Base-by-base conservation (phyloP, 2,113 vertebrate genomes). In the Xiphophorus couchianus region DNA sequence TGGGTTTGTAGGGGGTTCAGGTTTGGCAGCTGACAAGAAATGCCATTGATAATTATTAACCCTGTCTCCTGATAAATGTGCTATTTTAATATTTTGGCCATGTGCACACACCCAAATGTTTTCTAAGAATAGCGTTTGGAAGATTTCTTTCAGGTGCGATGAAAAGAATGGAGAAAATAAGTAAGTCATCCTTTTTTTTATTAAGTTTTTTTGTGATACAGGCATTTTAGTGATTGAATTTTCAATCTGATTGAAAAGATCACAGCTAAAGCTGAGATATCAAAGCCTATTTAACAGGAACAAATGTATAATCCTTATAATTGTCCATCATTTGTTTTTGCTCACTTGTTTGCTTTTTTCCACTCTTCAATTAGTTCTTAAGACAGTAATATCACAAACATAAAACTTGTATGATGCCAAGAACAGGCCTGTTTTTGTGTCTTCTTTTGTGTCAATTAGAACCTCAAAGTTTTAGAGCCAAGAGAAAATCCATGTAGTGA, bases 31-130 rank as follows among this genome's bases (percentile, higher is more conserved):
- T 13, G 54, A 27, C 66, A 33, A 54, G 65, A 61, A 74, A 39
- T 42, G n/a, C 39, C 39, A n/a, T 14, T 12, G 5, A 9, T 62
- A 80, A 65, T 58, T 69, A 77, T 82, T 42, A 74, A 72, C 69
- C 15, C 8, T 9, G 25, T 64, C 42, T 80, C 28, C 62, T 27
- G 29, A 66, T 66, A 27, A 33, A 84, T 19, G 51, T 60, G 17
- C 17, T 69, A 33, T 42, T 63, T 25, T 42, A 37, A 65, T 74
- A 35, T 58, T 25, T 58, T n/a, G 8, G 68, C 22, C 14, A 6
- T 3, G 17, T 33, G 12, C 29, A 29, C 69, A 35, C 1, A 35
- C n/a, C 17, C 37, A 69, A 12, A 15, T 37, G 14, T 68, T 51
- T 64, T 69, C 22, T 60, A 42, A 37, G n/a, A 8, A 48, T 69